These are phyloP conservation scores for Drosophila truncata DNA, from an alignment of 1,140 invertebrate species.

Conservation along the genomic window DNA sequence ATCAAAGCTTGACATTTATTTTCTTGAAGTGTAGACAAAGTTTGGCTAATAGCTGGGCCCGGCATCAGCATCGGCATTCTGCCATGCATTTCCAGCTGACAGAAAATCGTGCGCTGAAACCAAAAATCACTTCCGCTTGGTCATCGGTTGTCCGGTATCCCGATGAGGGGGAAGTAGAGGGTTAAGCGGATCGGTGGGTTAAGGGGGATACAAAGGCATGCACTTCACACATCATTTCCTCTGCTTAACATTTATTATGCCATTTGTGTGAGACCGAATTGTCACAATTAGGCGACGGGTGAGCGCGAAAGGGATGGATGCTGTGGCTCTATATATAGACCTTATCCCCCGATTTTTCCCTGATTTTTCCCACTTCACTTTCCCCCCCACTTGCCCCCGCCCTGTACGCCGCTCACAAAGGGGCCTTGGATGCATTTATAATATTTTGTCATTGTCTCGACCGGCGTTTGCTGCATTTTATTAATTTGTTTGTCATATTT, in stretches of 20 bases:
- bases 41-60: slow-evolving; percentile 47
- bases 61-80: slow-evolving; percentile 22
- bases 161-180: neutral
- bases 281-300: slow-evolving; percentile 67
- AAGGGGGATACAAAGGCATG: slow-evolving; percentile 28
- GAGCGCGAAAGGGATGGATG: slow-evolving; percentile 10
- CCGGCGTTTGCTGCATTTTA: slow-evolving; percentile 70
- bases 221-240: slow-evolving; percentile 75
- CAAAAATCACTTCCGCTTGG: slow-evolving; percentile 76
- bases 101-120: slow-evolving; percentile 53
- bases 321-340: slow-evolving; percentile 63
- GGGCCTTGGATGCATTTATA: slow-evolving; percentile 66
- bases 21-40: slow-evolving; percentile 26
- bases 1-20: neutral
- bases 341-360: slow-evolving; percentile 23
- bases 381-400: slow-evolving; percentile 1
- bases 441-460: slow-evolving; percentile 76
- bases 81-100: slow-evolving; percentile 35
- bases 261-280: slow-evolving; percentile 75
- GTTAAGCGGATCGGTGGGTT: neutral
- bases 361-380: slow-evolving; percentile 13
- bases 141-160: slow-evolving; percentile 28
- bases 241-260: slow-evolving; percentile 75
- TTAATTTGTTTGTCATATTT: slow-evolving; percentile 84
- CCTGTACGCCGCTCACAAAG: slow-evolving; percentile 24